A percentile compares a stretch with the other conserved stretches of the same genome.
Evolutionary conservation across 2,888 invertebrate genomes (phyloP).

Genomic region (Mechanitis mazaeus): DNA sequence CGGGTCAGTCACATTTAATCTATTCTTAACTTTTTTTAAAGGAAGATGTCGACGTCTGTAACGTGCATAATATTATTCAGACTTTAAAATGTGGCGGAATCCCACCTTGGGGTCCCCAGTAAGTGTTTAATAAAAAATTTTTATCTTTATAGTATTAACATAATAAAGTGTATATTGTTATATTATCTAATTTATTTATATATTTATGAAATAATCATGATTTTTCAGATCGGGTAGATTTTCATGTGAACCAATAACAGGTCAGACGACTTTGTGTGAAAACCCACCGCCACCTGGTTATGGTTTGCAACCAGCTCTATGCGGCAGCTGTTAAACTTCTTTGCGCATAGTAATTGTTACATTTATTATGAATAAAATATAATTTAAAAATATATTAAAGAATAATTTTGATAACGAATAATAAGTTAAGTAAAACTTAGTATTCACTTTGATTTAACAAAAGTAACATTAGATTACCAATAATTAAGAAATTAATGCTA

Average conservation of each 20-base stretch:
- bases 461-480: too few relatives aligned
- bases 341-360: background rate
- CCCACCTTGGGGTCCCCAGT: constrained; percentile 61
- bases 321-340: background rate
- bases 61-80: constrained; percentile 56
- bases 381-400: too few relatives aligned
- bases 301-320: constrained; percentile 42
- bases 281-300: constrained; percentile 49
- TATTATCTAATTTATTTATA: too few relatives aligned
- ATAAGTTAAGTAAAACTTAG: too few relatives aligned
- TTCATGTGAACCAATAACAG: constrained; percentile 48
- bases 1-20: too few relatives aligned
- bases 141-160: too few relatives aligned
- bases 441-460: too few relatives aligned
- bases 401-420: too few relatives aligned
- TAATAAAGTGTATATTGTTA: too few relatives aligned
- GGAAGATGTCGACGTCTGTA: constrained; percentile 55
- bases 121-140: constrained; percentile 31
- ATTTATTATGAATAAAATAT: too few relatives aligned
- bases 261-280: constrained; percentile 40
- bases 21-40: constrained; percentile 30
- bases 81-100: constrained; percentile 49
- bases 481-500: too few relatives aligned
- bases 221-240: constrained; percentile 52
- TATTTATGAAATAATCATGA: too few relatives aligned